Evolutionary conservation across 2,888 invertebrate species (phyloP), one percentile per base, ranked within the genome.

Genomic region (Operophtera brumata): DNA sequence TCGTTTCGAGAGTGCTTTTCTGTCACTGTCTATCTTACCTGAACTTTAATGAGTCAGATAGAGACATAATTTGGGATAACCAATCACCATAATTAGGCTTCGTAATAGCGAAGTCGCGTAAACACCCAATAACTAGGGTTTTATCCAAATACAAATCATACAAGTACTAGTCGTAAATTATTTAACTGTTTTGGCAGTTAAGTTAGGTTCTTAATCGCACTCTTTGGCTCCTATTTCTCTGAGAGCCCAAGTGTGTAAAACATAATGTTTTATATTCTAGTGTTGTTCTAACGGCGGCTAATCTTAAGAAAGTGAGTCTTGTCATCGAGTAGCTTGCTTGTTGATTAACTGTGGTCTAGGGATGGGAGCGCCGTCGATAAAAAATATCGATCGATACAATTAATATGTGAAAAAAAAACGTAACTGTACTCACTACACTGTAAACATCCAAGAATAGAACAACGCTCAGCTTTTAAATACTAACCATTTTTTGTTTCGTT

Each of bases 241-340:
- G 9, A 36, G 12, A 42, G 28, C 28, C 13, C 6, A 42, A 11
- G 41, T 59, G 59, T 59, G 40, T 55, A 52, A 54, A 59, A 52
- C 52, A 59, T 59, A 55, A 57, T 49, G 49, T 47, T 54, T 61
- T 56, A 49, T 44, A 61, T 58, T 58, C 58, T 43, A 53, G 45
- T 54, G 58, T 47, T 35, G 47, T 57, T 47, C 35, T 30, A 40
- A 52, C 43, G 51, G 60, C 55, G 44, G 59, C 57, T 66, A 66
- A 70, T 70, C 69, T 62, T 55, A 70, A 64, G 78, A 77, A 78
- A 77, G 77, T 74, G 67, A 59, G 59, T 51, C 59, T 58, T 61
- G 67, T 66, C 68, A 69, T 69, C 67, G 67, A 75, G 69, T 72
- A 69, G 69, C 61, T 65, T 64, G 61, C 63, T 34, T 53, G 61